phyloP scores from a whole-genome alignment of 2,888 invertebrate genomes.

The Volucella zonaria region DNA sequence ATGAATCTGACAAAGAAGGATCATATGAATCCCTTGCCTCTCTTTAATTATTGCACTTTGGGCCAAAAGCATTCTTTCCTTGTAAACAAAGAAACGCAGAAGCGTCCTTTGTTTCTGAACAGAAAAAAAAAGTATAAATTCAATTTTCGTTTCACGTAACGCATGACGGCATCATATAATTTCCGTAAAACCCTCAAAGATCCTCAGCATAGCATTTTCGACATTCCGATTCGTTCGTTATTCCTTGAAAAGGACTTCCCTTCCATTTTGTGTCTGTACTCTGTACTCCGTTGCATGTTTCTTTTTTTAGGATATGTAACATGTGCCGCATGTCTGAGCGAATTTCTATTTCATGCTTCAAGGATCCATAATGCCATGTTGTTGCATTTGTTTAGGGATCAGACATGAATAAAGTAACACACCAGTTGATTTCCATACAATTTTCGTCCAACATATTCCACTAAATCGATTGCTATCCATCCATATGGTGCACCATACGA shows the following conservation, averaged over 20 bases:
- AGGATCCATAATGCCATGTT: slow-evolving; percentile 45
- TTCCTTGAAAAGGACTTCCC: slow-evolving; percentile 18
- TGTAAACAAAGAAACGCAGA: too few relatives aligned
- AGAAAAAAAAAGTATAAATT: too few relatives aligned
- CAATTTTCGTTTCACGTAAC: slow-evolving; percentile 7
- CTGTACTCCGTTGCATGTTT: neutral
- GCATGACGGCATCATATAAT: slow-evolving; percentile 44
- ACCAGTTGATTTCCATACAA: slow-evolving; percentile 69
- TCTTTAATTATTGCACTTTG: too few relatives aligned
- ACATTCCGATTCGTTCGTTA: neutral
- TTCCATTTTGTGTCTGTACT: neutral
- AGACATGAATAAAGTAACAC: slow-evolving; percentile 34
- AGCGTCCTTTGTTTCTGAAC: too few relatives aligned
- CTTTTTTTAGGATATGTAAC: slow-evolving; percentile 22
- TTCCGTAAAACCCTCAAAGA: neutral
- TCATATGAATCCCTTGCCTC: too few relatives aligned
- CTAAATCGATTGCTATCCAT: neutral
- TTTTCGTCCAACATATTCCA: slow-evolving; percentile 27
- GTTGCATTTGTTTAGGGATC: slow-evolving; percentile 35
- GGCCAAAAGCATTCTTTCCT: too few relatives aligned
- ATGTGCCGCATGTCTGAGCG: slow-evolving; percentile 44
- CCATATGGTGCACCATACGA: slow-evolving; percentile 48
- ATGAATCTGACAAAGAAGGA: too few relatives aligned
- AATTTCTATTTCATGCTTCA: slow-evolving; percentile 69
- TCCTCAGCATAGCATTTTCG: slow-evolving; percentile 4